Evolutionary conservation across 2,113 vertebrate genomes (phyloP).

Genomic region (Chloropsis hardwickii): DNA sequence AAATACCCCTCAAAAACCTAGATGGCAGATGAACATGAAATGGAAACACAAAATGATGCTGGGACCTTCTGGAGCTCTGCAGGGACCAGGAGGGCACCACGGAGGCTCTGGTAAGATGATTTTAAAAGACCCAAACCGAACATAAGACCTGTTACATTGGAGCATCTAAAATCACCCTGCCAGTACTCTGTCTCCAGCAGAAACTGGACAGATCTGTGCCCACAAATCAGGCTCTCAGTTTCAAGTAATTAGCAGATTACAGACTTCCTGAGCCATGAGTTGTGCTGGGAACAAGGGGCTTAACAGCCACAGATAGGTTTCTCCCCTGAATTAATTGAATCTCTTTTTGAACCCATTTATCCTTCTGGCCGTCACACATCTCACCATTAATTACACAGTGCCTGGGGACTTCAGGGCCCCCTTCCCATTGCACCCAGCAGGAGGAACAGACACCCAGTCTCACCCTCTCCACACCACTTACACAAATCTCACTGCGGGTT

Average conservation of each 20-base stretch:
- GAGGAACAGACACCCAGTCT: background rate
- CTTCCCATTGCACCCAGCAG: accelerated
- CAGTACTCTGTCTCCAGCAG: background rate
- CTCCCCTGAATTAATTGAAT: background rate
- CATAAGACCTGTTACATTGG: accelerated
- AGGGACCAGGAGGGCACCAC: accelerated
- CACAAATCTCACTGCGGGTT: background rate
- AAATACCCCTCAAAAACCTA: background rate
- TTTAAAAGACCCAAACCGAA: background rate
- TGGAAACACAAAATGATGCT: background rate
- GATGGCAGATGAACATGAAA: background rate
- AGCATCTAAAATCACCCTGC: background rate
- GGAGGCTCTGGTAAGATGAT: accelerated
- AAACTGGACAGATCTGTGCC: background rate
- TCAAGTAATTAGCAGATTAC: background rate
- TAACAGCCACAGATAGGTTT: background rate
- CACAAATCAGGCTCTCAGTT: background rate
- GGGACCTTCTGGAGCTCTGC: background rate
- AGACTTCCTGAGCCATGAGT: background rate
- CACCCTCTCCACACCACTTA: background rate
- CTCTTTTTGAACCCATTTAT: background rate
- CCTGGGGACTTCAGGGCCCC: background rate
- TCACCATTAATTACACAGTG: background rate
- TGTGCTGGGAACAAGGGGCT: background rate
- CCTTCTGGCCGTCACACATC: background rate